Evolutionary conservation across 1,140 invertebrate species (phyloP), one percentile per base, ranked within the genome.

Genomic region (Drosophila miranda): DNA sequence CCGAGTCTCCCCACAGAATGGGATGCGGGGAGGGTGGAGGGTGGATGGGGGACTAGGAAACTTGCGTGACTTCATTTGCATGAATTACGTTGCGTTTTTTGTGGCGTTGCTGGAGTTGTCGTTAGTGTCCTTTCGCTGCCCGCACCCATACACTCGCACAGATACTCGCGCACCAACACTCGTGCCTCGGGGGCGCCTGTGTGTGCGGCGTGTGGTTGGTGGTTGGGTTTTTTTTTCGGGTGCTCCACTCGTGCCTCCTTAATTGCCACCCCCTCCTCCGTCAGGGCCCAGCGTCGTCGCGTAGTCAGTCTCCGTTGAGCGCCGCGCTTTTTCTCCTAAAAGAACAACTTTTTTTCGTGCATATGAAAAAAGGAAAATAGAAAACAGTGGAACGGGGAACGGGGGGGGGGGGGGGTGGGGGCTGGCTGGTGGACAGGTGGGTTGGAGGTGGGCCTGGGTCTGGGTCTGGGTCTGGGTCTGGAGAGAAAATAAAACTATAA

Each of bases 51-150:
- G 23, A 28, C 21, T 48, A n/a, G 59, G 38, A 52, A 64, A 64
- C 46, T 90, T 90, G 88, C 88, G 88, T 90, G 88, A 90, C 88
- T 89, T 84, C 64, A 89, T 90, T 90, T 90, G 67, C 88, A 90
- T 90, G 79, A 87, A 87, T 87, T 87, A 78, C 74, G 82, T 73
- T 73, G 82, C 81, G 34, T 68, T 81, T 78, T 68, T 71, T 56
- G 52, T 49, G 48, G 23, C 44, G 5, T 11, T 44, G 57, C 58
- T 41, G 55, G 42, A 34, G 50, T 42, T 44, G 71, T 72, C 79
- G 66, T 84, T 76, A 74, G 75, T 79, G 81, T 86, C 81, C 81
- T 82, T 78, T 70, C 43, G 57, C 55, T 60, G 70, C 44, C 62
- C 61, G 53, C 67, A 54, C 45, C 28, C 52, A 56, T 57, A 44